These are phyloP conservation scores for Periphyllus acericola DNA, from an alignment of 2,888 invertebrate genomes.

Conservation along the genomic window DNA sequence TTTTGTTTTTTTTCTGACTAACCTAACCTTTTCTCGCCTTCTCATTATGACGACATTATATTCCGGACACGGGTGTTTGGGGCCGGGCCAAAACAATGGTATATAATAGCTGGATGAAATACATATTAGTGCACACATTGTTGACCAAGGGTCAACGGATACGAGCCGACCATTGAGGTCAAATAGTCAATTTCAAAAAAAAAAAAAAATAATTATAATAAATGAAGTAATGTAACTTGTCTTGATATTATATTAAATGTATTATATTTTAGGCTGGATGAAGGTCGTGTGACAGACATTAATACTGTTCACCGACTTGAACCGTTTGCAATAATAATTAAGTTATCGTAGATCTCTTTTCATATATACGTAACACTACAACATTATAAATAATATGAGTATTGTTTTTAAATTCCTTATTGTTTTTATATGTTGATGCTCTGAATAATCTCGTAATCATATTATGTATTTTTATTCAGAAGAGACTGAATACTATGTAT, in stretches of 20 bases:
- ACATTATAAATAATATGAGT: not conserved
- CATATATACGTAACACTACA: not conserved
- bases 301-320: slow-evolving; percentile 30
- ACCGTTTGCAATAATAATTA: slow-evolving; percentile 28
- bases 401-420: not conserved
- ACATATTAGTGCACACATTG: slow-evolving; percentile 16
- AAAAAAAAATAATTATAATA: slow-evolving; percentile 25
- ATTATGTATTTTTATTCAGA: not conserved
- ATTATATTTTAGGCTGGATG: slow-evolving; percentile 33
- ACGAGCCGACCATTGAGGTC: slow-evolving; percentile 46
- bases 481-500: not conserved
- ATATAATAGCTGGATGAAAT: not conserved
- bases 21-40: slow-evolving; percentile 21
- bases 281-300: slow-evolving; percentile 45
- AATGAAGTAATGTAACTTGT: slow-evolving; percentile 19
- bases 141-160: slow-evolving; percentile 51
- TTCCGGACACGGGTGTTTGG: slow-evolving; percentile 48
- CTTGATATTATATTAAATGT: not conserved
- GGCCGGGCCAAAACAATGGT: slow-evolving; percentile 51
- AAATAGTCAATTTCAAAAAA: slow-evolving; percentile 38
- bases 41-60: slow-evolving; percentile 23
- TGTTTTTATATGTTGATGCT: not conserved
- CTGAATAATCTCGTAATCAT: not conserved
- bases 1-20: not conserved
- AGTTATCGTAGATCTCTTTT: not conserved